Base-by-base conservation (phyloP, 2,113 vertebrate genomes). In the Monopterus albus region DNA sequence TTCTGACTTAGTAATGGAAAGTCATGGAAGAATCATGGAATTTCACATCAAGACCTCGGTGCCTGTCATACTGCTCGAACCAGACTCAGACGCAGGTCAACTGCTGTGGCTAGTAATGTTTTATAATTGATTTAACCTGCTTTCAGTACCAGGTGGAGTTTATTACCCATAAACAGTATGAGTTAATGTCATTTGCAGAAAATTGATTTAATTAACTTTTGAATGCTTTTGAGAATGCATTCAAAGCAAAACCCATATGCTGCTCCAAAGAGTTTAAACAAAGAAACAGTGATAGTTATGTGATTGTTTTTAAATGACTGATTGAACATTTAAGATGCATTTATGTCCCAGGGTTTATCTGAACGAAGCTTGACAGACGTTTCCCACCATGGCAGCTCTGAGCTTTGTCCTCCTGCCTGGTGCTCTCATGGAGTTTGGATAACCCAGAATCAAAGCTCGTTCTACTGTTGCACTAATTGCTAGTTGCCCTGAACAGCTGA, bases 401-500 rank as follows among this genome's bases (percentile, higher is more conserved):
- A 63, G 66, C 73, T 72, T 78, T 38, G 26, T 45, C 31, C 49
- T 31, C 31, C 33, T 38, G 6, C 3, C 36, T 33, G 51, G 20
- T 40, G 26, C 63, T 61, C 53, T 59, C 2, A 18, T 43, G 35
- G 3, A 1, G 13, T 35, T 79, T 75, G 60, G 47, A 73, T 60
- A 52, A 62, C 51, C 13, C 52, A 12, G 20, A 65, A 81, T 83
- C 68, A 58, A 53, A 81, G 68, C 85, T 35, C 26, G 0, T n/a
- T 42, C 38, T 33, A 1, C 72, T 61, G 63, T 67, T 20, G 61
- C 67, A 23, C 79, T 86, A 83, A 87, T 81, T 83, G 72, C 58
- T 13, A 11, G 36, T 10, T 5, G 45, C 51, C 49, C 52, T 8
- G 39, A 84, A 55, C 23, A 45, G 75, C 71, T 8, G 60, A 84